These are phyloP conservation scores for Muraenolepis orangiensis DNA, from an alignment of 2,797 vertebrate species.

Conservation along the genomic window DNA sequence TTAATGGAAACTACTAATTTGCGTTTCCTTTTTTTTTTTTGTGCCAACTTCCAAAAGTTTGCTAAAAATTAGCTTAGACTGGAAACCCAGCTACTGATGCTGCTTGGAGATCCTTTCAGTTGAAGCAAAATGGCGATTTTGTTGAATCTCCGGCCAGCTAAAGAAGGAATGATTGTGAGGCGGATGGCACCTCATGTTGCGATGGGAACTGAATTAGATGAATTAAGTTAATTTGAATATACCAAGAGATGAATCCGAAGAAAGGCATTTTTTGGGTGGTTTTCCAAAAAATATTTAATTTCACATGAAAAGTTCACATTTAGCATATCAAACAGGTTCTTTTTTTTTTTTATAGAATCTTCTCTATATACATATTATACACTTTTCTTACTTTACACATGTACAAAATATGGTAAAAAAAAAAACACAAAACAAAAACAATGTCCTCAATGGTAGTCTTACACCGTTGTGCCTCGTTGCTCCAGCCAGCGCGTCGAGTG, in stretches of 20 bases:
- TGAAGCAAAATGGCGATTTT: constrained; percentile 9
- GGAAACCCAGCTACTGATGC: too few species aligned
- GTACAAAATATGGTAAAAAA: constrained; percentile 70
- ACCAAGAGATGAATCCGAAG: constrained; percentile 13
- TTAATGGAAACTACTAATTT: too few species aligned
- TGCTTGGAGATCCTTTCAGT: constrained; percentile 22
- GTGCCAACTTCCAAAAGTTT: too few species aligned
- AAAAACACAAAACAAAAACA: constrained; percentile 42
- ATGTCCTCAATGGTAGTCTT: constrained; percentile 56
- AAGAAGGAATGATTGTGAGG: background rate
- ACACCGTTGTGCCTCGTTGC: constrained; percentile 58
- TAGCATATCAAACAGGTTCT: constrained; percentile 72
- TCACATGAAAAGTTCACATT: constrained; percentile 80
- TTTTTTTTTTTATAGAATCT: constrained; percentile 73
- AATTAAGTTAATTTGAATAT: background rate
- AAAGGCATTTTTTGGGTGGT: constrained; percentile 44
- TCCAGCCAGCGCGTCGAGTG: constrained; percentile 52
- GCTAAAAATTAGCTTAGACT: too few species aligned
- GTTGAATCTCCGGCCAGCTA: constrained; percentile 31
- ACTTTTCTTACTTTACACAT: constrained; percentile 71
- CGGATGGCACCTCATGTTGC: background rate
- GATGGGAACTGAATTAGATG: background rate
- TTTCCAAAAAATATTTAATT: constrained; percentile 80
- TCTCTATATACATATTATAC: constrained; percentile 74
- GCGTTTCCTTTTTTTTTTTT: too few species aligned